Conservation (phyloP, 2,888 invertebrate species). For the Amiota minor region DNA sequence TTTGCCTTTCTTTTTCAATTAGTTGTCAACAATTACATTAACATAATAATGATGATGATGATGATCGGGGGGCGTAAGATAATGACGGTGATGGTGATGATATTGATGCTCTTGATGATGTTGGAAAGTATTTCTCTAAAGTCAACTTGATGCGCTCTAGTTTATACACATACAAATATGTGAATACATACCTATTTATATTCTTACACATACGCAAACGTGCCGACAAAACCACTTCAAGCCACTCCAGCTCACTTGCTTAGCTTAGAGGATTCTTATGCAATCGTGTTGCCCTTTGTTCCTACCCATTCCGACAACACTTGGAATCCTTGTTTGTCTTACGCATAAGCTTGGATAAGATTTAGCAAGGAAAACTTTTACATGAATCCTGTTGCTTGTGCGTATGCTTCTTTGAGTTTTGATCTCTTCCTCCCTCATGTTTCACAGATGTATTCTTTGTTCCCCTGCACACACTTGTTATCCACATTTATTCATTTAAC, state of each 20-base stretch:
- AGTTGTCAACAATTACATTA: conserved; percentile 27
- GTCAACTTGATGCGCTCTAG: not conserved
- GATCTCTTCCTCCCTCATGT: not conserved
- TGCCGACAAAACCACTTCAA: not conserved
- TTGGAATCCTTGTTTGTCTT: not conserved
- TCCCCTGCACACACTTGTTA: not conserved
- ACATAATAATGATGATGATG: conserved; percentile 13
- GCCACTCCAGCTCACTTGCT: conserved; percentile 1
- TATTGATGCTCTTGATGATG: not conserved
- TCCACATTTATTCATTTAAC: conserved; percentile 4
- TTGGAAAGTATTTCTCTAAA: not conserved
- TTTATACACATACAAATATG: not conserved
- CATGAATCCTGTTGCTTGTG: not conserved
- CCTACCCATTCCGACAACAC: not conserved
- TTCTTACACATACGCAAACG: not conserved
- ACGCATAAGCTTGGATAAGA: not conserved
- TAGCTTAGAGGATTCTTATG: not conserved
- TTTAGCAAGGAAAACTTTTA: conserved; percentile 6
- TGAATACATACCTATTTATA: not conserved
- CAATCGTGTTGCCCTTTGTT: not conserved
- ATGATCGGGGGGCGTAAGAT: not conserved
- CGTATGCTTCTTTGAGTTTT: not conserved
- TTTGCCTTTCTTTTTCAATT: conserved; percentile 26
- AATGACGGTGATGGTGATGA: not conserved
- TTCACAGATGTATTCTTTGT: not conserved